These are phyloP conservation scores for Poeciliopsis retropinna DNA, from an alignment of 2,113 vertebrate species.

Conservation along the genomic window DNA sequence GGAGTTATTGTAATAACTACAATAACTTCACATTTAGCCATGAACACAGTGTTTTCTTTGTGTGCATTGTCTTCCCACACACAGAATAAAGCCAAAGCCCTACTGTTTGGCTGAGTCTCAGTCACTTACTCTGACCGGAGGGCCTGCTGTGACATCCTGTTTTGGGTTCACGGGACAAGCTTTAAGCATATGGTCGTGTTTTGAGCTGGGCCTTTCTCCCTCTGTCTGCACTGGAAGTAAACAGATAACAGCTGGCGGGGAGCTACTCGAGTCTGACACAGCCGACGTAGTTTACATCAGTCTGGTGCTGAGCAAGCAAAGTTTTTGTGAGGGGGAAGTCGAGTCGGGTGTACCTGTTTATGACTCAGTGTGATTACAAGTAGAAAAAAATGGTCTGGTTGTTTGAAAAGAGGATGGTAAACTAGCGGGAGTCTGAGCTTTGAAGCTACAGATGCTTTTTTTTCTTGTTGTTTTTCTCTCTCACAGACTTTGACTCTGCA, in stretches of 20 bases:
- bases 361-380: constrained; percentile 29
- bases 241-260: constrained; percentile 65
- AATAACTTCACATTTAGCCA: background rate
- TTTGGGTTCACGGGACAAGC: constrained; percentile 70
- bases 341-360: constrained; percentile 29
- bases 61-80: constrained; percentile 39
- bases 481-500: constrained; percentile 23
- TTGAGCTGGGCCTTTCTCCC: constrained; percentile 50
- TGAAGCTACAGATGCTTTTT: constrained; percentile 58
- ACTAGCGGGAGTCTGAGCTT: constrained; percentile 55
- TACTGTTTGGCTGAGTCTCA: constrained; percentile 55
- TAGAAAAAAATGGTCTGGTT: background rate
- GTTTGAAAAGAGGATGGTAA: constrained; percentile 48
- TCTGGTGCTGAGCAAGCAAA: constrained; percentile 38
- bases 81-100: constrained; percentile 61
- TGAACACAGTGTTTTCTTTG: constrained; percentile 17
- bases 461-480: constrained; percentile 31
- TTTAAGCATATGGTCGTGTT: constrained; percentile 73
- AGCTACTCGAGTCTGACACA: constrained; percentile 31
- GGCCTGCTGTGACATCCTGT: constrained; percentile 79
- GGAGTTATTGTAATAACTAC: constrained; percentile 9
- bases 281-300: constrained; percentile 3
- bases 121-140: constrained; percentile 54
- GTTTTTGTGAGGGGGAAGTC: background rate
- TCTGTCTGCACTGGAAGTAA: constrained; percentile 52